Evolutionary conservation across 2,888 invertebrate species (phyloP), one percentile per base, ranked within the genome.

Genomic region (Allacma fusca): DNA sequence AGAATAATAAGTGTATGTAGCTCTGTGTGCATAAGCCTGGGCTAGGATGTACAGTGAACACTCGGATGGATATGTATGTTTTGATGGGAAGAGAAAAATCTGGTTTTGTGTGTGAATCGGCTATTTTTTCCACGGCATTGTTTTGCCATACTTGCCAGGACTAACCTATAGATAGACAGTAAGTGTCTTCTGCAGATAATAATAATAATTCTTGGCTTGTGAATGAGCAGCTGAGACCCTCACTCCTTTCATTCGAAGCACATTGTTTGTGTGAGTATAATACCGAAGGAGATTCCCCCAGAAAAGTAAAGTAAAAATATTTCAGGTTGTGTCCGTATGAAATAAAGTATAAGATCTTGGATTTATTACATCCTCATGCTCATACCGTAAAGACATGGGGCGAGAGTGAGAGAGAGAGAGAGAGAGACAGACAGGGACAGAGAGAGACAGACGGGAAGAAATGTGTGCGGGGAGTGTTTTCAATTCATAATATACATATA

Each of bases 331-430:
- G 16, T n/a, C 2, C n/a, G 19, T n/a, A 50, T 12, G 5, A 13
- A n/a, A 50, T 50, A 19, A 50, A n/a, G 50, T 50, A 9, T 34
- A 34, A 16, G 5, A 2, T n/a, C 4, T 50, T 9, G 19, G n/a
- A 50, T 50, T 50, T 50, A 50, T 50, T 50, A 50, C 50, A 50
- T 50, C 50, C 50, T 50, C 50, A 50, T 50, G 50, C 50, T 50
- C 50, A 50, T 19, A 50, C 50, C 50, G 50, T 13, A n/a, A 50
- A 50, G 50, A 50, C n/a, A 50, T 5, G n/a, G 1, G 2, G 16
- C 7, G 7, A 12, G 50, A 50, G 9, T 1, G 19, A 50, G n/a
- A 50, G 50, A 50, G 19, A 50, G 16, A 50, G 50, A 50, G 7
- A 13, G n/a, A 50, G n/a, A 9, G n/a, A 50, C n/a, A 19, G 16